Evolutionary conservation across 2,113 vertebrate genomes (phyloP), one percentile per base, ranked within the genome.

Genomic region (Okapia johnstoni): DNA sequence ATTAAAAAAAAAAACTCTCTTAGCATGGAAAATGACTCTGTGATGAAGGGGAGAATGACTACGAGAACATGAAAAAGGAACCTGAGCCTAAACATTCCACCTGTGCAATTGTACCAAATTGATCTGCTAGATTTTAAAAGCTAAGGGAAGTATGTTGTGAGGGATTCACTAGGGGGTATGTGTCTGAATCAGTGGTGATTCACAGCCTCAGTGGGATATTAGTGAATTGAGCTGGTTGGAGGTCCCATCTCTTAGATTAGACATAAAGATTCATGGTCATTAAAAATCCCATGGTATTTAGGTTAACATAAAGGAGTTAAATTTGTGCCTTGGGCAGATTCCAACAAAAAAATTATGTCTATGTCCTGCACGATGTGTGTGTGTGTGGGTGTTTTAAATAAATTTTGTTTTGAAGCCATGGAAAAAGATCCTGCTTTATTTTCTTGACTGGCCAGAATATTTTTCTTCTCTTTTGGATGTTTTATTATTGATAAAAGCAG

Each of bases 401-500:
- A 48, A 52, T 7, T 86, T 93, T 66, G 26, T 88, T 19, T 79
- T 95, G 48, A 81, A 77, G 6, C 55, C 88, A 28, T 91, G 21
- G 40, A 61, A 89, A 90, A 84, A 2, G 55, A 40, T 55, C 5
- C 11, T 9, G 21, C 9, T 48, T 8, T 80, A 23, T 92, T 96
- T 85, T 90, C 14, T 79, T 97, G 13, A 90, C 1, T 77, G 17
- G 28, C 33, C 4, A 85, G 12, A 36, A 2, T 70, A 77, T 57
- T 86, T 96, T 63, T 85, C 14, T 95, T 85, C 46, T 81, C 57
- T 93, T 70, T 58, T 61, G 54, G 36, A 87, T 89, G 30, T 80
- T 90, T 97, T 84, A 40, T n/a, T 66, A 91, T 87, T 81, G 58
- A 95, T 43, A 97, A 98, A 88, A 14, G 33, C 6, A 94, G 26